Base-by-base conservation (phyloP, 2,888 invertebrate genomes). In the Branchellion lobata region DNA sequence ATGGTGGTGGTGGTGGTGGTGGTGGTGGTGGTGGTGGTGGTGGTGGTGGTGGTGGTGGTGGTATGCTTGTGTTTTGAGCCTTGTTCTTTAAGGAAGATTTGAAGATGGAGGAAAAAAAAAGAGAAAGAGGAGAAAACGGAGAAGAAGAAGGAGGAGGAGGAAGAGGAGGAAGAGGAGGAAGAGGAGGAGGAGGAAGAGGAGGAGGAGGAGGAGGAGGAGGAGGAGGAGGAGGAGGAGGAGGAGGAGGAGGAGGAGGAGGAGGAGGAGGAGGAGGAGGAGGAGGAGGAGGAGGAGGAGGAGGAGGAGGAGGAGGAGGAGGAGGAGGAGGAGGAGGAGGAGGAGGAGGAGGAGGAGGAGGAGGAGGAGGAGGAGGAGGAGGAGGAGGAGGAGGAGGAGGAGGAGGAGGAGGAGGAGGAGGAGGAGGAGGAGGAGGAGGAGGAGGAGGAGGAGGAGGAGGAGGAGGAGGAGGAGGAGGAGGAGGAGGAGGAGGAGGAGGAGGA, bases 121-220 rank as follows among this genome's bases (percentile, higher is more conserved):
- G 73, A 73, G 73, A 73, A 0, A 73, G 73, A 34, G 73, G 24
- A 34, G 34, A 34, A 34, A 24, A 34, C n/a, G 24, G 36, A 34
- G 18, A 34, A 27, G 34, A 68, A 11, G 33, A 24, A 68, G 18
- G 24, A 24, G 24, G 18, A 68, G 68, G 24, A 0, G 24, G 24
- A n/a, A 24, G 29, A 29, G 51, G 51, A 57, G 47, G 29, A 47
- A 74, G 21, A 68, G 74, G 29, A 33, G 29, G 77, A 71, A 27
- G 36, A 69, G 33, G 11, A 5, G 72, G 27, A 40, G 73, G 36
- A 78, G 40, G 24, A 40, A 73, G 51, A 79, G 53, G 27, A 53
- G 29, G 33, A 79, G 0, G 24, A 33, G 47, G 31, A 79, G 73
- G 51, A 65, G 34, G 69, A 71, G 40, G 29, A 29, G 33, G 71